phyloP scores from a whole-genome alignment of 2,888 invertebrate species.

The Euclidia mi region DNA sequence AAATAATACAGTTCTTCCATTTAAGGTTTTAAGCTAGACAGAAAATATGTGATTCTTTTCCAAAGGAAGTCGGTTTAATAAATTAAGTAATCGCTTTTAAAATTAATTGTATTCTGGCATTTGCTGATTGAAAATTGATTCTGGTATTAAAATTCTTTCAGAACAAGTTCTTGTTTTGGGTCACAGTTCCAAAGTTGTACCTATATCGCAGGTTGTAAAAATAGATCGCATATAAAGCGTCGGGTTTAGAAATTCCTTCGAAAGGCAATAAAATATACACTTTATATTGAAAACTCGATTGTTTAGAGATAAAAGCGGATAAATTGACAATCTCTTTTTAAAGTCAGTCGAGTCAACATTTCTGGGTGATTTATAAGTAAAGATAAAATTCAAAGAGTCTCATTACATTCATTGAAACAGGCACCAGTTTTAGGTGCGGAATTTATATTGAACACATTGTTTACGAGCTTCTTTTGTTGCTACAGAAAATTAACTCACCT shows the following conservation, averaged over 20 bases:
- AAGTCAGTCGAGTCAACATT: constrained; percentile 13
- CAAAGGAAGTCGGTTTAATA: no score
- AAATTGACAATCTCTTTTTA: constrained; percentile 25
- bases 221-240: background rate
- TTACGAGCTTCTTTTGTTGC: constrained; percentile 32
- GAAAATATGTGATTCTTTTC: no score
- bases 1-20: no score
- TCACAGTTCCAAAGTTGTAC: no score
- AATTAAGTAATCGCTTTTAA: no score
- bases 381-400: constrained; percentile 37
- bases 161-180: no score
- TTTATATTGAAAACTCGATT: constrained; percentile 12
- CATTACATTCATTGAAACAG: constrained; percentile 49
- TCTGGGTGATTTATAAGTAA: constrained; percentile 29
- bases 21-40: no score
- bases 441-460: constrained; percentile 53
- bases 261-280: constrained; percentile 14
- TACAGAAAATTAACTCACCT: constrained; percentile 21
- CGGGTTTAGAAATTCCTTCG: background rate
- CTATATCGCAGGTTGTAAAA: background rate
- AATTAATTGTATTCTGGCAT: no score
- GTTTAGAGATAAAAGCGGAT: constrained; percentile 22
- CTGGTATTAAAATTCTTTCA: no score
- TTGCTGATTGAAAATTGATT: no score
- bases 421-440: constrained; percentile 39